Evolutionary conservation across 1,140 invertebrate species (phyloP), one percentile per base, ranked within the genome.

Genomic region (Pantala flavescens): DNA sequence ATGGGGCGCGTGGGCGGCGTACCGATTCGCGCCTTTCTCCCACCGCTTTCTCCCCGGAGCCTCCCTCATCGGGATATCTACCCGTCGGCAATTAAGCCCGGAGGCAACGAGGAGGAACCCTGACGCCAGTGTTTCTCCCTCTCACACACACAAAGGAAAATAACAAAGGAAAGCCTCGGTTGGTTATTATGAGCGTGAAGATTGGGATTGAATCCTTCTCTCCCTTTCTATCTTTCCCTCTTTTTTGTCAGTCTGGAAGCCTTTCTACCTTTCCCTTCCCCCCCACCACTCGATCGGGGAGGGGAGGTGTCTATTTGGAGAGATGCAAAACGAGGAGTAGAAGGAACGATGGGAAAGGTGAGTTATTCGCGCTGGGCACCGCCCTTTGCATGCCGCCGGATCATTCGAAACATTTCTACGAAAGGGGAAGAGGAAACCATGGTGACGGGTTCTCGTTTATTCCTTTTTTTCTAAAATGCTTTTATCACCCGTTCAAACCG

Each of bases 121-220:
- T 63, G 49, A 63, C 49, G 49, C 49, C 49, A 63, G 16, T 63
- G 3, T 7, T 12, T 63, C 49, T 63, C 49, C 12, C 16, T 63
- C 49, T 63, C 49, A 7, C 49, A 7, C 49, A 12, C 49, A 63
- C 49, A 16, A 63, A 21, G 49, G 49, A 21, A 63, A 21, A 63
- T 63, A 63, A 63, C 49, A 63, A 63, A 63, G 49, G 49, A 63
- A 21, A 21, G 14, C 12, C 49, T 63, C 49, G 49, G 49, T 63
- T 63, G 49, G 49, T 63, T 63, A 63, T 63, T 63, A 63, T 21
- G 49, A 63, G 49, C 49, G 49, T 21, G 49, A 63, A 63, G 49
- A 63, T 63, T 63, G 49, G 49, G 49, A 63, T 63, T 63, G 49
- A 63, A 63, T 63, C 49, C 49, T 63, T 14, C 49, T 63, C 49